Base-by-base conservation (phyloP, 2,113 vertebrate species). In the Grus americana region DNA sequence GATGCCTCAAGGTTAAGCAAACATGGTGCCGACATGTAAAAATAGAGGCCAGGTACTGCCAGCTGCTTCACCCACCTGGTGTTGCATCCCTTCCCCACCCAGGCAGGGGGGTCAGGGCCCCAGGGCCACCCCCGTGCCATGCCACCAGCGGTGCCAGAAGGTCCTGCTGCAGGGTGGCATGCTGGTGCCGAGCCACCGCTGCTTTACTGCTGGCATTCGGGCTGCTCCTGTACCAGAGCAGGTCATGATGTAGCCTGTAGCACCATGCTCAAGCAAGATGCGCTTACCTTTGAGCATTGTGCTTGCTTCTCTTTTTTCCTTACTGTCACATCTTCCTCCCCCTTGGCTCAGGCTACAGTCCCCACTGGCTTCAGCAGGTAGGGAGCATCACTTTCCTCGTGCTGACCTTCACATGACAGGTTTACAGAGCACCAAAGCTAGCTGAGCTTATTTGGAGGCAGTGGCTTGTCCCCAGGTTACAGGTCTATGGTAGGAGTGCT, bases 1-100 rank as follows among this genome's bases (percentile, higher is more conserved):
- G 87, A 95, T 91, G 68, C 88, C 90, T 94, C 90, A 94, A 96
- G 94, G 93, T 93, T 95, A 97, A 95, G 80, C 80, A 90, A 96
- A 94, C 2, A 1, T 11, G 27, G 88, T 59, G 86, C 58, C 34
- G 49, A 57, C n/a, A 15, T 5, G 24, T 83, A 88, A 95, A 88
- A 92, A 93, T 1, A 92, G 49, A 88, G 52, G 36, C 44, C 40
- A 84, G 55, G 78, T 89, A 82, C 63, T 63, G 74, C 54, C 47
- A 80, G 70, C 78, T 36, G 17, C 62, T 68, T 81, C 2, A 1
- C 24, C 24, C 36, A 62, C 67, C n/a, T 14, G 5, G 20, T 26
- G 40, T 23, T 76, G n/a, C 55, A 32, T 12, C 36, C 47, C 22
- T 54, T 63, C 15, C 47, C 87, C 76, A 81, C 21, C 47, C 11